Percentiles rank a stretch among this genome's conserved stretches.
phyloP scores from a whole-genome alignment of 2,113 vertebrate genomes.

The Nansenia antarctica region DNA sequence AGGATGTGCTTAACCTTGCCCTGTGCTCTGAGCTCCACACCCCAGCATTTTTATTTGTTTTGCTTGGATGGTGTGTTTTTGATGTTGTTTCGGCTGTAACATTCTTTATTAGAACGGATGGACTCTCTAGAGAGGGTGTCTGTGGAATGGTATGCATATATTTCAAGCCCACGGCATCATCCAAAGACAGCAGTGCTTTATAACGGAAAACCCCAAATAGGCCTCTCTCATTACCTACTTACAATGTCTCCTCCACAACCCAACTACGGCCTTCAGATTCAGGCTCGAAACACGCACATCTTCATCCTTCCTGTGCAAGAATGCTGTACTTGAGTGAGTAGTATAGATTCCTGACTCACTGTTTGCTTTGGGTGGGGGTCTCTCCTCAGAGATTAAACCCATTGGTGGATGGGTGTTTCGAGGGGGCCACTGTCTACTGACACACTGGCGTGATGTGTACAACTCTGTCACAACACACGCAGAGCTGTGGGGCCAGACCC shows the following conservation, averaged over 20 bases:
- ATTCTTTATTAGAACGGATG: neutral
- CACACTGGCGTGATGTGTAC: slow-evolving; percentile 30
- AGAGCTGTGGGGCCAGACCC: slow-evolving; percentile 4
- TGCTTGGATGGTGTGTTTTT: neutral
- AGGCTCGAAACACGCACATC: neutral
- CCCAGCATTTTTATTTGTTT: neutral
- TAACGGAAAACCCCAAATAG: no score
- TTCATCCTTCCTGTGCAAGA: neutral
- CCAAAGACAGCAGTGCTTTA: neutral
- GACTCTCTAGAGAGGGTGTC: no score
- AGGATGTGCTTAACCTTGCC: neutral
- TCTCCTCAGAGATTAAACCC: neutral
- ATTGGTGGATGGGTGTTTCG: slow-evolving; percentile 11
- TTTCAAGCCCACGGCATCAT: neutral
- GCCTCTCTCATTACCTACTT: neutral
- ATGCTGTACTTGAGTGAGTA: neutral
- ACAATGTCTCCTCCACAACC: neutral
- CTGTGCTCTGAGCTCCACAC: neutral
- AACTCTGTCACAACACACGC: neutral
- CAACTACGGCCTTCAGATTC: neutral
- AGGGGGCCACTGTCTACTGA: slow-evolving; percentile 15
- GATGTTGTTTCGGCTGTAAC: neutral
- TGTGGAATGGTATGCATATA: neutral
- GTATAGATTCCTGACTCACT: neutral
- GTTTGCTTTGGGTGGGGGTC: slow-evolving; percentile 36